Base-by-base conservation (phyloP, 2,888 invertebrate species). In the Coronaproctus castanopsis region DNA sequence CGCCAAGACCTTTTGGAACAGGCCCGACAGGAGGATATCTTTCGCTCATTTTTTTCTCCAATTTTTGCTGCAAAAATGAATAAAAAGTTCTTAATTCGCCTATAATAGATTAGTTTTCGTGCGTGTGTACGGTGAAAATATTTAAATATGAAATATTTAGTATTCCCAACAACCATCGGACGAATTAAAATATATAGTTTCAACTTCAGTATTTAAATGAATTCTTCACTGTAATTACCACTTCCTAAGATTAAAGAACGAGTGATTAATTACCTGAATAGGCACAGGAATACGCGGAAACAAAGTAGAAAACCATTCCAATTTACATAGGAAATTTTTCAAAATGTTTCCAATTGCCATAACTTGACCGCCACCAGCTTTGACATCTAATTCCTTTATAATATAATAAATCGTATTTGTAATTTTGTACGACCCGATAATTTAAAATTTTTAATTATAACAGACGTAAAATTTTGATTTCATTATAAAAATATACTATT, bases 211-310 rank as follows among this genome's bases (percentile, higher is more conserved):
- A n/a, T n/a, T n/a, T n/a, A n/a, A n/a, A n/a, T n/a, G n/a, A n/a
- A n/a, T n/a, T n/a, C n/a, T n/a, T n/a, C n/a, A n/a, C n/a, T n/a
- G n/a, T n/a, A n/a, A n/a, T n/a, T n/a, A n/a, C n/a, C n/a, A n/a
- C n/a, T n/a, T n/a, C n/a, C n/a, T n/a, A n/a, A n/a, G n/a, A n/a
- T n/a, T n/a, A n/a, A n/a, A n/a, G n/a, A n/a, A n/a, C n/a, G n/a
- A n/a, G n/a, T n/a, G n/a, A n/a, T n/a, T n/a, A n/a, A n/a, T n/a
- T n/a, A n/a, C 71, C 72, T 81, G 80, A 67, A 97, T 95, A 22
- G 97, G 96, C 62, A 98, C 97, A 0, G 98, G 98, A 71, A 99
- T 97, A 65, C 98, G 79, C 0, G 98, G 98, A 71, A 99, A 99
- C 20, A 98, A 77, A 0, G 98, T 98, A 52, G 91, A 90, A 75